A percentile compares a stretch with the other conserved stretches of the same genome.
phyloP scores from a whole-genome alignment of 2,888 invertebrate species.

The Hirtodrosophila trivittata region DNA sequence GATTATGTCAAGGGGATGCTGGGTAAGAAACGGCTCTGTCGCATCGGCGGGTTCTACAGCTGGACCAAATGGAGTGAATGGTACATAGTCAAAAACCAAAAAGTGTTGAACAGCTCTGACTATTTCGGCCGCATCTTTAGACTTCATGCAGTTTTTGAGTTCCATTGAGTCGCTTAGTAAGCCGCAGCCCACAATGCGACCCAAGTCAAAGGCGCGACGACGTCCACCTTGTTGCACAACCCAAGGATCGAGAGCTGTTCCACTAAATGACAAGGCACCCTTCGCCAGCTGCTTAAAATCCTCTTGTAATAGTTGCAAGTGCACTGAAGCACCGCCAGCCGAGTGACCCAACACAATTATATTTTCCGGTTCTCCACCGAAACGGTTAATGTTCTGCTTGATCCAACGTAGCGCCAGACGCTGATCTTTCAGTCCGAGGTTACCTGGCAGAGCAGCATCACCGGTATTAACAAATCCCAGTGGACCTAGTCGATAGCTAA shows the following conservation, averaged over 20 bases:
- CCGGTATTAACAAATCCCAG: conserved; percentile 91
- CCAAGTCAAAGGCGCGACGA: conserved; percentile 87
- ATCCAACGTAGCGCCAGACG: conserved; percentile 54
- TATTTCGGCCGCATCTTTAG: conserved; percentile 21
- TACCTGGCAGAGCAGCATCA: conserved; percentile 86
- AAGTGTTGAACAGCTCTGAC: conserved; percentile 47
- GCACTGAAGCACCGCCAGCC: conserved; percentile 90
- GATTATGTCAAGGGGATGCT: conserved; percentile 87
- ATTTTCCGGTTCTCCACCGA: conserved; percentile 84
- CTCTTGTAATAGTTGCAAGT: conserved; percentile 89
- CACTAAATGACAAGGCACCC: conserved; percentile 86
- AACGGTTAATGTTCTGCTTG: conserved; percentile 82
- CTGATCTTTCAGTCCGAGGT: conserved; percentile 54
- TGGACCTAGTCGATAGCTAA: conserved; percentile 90
- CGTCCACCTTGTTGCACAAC: conserved; percentile 84
- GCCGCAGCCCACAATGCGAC: conserved; percentile 87
- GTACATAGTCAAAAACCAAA: conserved; percentile 86
- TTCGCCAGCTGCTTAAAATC: conserved; percentile 56
- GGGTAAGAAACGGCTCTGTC: conserved; percentile 87
- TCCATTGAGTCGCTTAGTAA: conserved; percentile 83
- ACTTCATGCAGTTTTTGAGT: conserved; percentile 83
- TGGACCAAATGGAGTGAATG: conserved; percentile 90
- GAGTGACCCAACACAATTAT: conserved; percentile 89
- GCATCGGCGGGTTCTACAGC: conserved; percentile 86
- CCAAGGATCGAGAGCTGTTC: conserved; percentile 87